Base-by-base conservation (phyloP, 1,140 invertebrate genomes). In the Drosophila simulans region DNA sequence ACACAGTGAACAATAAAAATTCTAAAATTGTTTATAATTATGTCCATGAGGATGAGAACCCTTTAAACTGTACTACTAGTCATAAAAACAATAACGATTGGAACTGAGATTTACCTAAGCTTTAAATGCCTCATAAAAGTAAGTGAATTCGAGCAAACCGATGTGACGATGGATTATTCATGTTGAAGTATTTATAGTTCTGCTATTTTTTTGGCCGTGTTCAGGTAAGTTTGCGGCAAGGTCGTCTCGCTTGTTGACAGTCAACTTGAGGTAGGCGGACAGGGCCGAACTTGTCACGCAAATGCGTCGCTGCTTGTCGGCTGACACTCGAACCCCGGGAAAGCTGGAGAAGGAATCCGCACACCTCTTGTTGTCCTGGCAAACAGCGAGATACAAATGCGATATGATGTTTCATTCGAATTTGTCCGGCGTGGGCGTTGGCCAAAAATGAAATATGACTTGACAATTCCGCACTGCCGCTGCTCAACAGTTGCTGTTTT, bases 381-480 rank as follows among this genome's bases (percentile, higher is more conserved):
- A 48, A 42, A 43, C 35, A 35, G 46, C 53, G 55, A 42, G 62
- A 83, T 66, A 59, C 81, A 84, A 84, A 84, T 81, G 71, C 59
- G 75, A 74, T 77, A 74, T 85, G 82, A 85, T 66, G 58, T 85
- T 82, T 79, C 69, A 86, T 86, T 82, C 70, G 79, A 82, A 86
- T 88, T 79, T 76, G 65, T 74, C 49, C 56, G 25, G 43, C 53
- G 60, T 86, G 69, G 70, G 79, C 65, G 79, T 75, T 68, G 58
- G 59, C 57, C 22, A 68, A 79, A 88, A 82, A 76, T 86, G 83
- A 86, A 88, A 86, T 88, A 86, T 88, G 83, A 86, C 83, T 85
- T 86, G 83, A 88, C 70, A 79, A 60, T 74, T 69, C 62, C 48
- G 49, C 60, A 77, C 52, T 70, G 56, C 55, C 63, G 31, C 43